These are phyloP conservation scores for Paguma larvata DNA, from an alignment of 2,797 vertebrate genomes.

Conservation along the genomic window DNA sequence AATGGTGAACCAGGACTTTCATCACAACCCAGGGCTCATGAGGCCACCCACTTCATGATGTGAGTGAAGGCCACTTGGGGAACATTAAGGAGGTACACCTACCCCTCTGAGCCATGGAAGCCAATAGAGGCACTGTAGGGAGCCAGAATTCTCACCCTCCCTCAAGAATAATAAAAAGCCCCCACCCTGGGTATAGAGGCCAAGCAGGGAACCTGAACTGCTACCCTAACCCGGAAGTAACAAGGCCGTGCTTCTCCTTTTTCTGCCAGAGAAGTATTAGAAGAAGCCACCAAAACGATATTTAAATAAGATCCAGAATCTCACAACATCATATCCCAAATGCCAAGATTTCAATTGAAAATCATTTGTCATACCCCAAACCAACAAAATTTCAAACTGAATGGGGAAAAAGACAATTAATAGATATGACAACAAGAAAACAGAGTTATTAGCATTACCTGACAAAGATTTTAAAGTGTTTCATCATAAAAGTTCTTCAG, in stretches of 20 bases:
- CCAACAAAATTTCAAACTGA: not conserved
- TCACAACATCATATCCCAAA: not conserved
- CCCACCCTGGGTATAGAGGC: not conserved
- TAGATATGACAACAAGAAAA: not conserved
- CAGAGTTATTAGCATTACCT: not conserved
- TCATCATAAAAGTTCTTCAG: not conserved
- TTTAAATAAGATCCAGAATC: not conserved
- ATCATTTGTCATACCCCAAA: not conserved
- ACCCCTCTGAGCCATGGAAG: not conserved
- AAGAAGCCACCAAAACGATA: not conserved
- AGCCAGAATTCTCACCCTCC: not conserved
- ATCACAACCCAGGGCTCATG: not conserved
- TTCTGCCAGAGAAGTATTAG: not conserved
- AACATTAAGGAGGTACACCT: not conserved
- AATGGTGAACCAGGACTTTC: not conserved
- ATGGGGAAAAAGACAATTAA: not conserved
- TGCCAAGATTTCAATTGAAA: not conserved
- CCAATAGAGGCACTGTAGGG: not conserved
- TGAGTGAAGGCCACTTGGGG: not conserved
- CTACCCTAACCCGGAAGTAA: not conserved
- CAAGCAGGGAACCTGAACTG: not conserved
- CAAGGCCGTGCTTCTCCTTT: not conserved
- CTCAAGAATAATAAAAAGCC: not conserved
- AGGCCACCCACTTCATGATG: not conserved
- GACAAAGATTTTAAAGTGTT: not conserved